phyloP scores from a whole-genome alignment of 2,113 vertebrate genomes.

The Proterorhinus semilunaris region DNA sequence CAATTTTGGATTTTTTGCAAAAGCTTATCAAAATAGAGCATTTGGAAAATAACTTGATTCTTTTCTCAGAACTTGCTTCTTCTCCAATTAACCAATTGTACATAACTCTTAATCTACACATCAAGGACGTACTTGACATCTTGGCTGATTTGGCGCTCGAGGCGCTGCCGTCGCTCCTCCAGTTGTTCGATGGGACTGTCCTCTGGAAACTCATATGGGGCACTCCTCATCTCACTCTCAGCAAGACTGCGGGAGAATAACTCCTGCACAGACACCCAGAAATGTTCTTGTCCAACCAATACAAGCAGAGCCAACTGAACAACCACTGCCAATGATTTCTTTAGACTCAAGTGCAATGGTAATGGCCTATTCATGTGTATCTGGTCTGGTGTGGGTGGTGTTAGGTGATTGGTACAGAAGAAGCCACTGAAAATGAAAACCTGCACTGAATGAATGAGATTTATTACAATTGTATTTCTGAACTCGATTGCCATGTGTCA shows the following conservation, averaged over 20 bases:
- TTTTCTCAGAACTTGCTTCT: no score
- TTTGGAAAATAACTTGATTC: no score
- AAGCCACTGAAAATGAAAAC: no score
- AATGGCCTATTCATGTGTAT: background rate
- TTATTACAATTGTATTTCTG: no score
- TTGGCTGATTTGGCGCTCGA: slow-evolving; percentile 95
- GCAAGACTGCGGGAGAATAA: slow-evolving; percentile 89
- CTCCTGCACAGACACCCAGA: slow-evolving; percentile 73
- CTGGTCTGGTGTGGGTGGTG: background rate
- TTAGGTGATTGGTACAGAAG: background rate
- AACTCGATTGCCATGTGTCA: no score
- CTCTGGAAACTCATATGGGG: slow-evolving; percentile 94
- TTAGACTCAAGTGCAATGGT: background rate
- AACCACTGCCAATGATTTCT: background rate
- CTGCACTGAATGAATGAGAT: no score
- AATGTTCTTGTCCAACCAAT: no score
- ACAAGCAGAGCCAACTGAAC: background rate
- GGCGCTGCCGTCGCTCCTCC: slow-evolving; percentile 89
- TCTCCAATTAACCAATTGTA: no score
- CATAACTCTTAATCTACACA: no score
- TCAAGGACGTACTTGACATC: slow-evolving; percentile 85
- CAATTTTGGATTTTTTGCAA: no score
- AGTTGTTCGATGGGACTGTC: slow-evolving; percentile 95
- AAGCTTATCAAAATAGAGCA: no score
- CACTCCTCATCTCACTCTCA: slow-evolving; percentile 91